Base-by-base conservation (phyloP, 2,888 invertebrate genomes). In the Cephus pulcher region DNA sequence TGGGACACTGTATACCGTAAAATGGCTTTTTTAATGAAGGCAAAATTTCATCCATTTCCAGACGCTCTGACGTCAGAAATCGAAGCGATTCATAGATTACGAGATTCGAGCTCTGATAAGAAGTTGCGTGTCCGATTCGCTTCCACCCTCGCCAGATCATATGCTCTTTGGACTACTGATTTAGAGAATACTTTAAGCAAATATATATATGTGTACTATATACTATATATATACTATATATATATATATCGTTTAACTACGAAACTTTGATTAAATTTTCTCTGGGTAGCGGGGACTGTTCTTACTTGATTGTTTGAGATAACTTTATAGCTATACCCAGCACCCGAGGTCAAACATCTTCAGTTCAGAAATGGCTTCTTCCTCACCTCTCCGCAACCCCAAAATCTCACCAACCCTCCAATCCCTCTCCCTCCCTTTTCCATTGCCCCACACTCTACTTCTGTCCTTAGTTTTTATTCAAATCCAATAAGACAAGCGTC, bases 181-280 rank as follows among this genome's bases (percentile, higher is more conserved):
- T 71, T 33, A 33, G 33, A 34, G 32, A 71, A 32, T 33, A 34
- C 71, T 34, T 32, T 33, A 33, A 71, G 23, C 4, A 11, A 71
- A 23, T 37, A n/a, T 30, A 71, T 71, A 71, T 71, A 32, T 2
- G 3, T 15, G 1, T 15, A 15, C 0, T 30, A 71, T 15, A 71
- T 71, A 71, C 34, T 11, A 34, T 71, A 71, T 15, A 34, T 71
- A 32, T 32, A n/a, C n/a, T n/a, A 32, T 1, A 33, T 9, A 32
- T 71, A 74, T 70, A 78, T 78, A 76, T 73, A 75, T 76, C 76
- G 76, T 76, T 76, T 78, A 75, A 76, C 73, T 82, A 82, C 81
- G 81, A 84, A 85, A 85, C 82, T 85, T 85, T 84, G 83, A 85
- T 85, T 84, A 85, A 85, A 85, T 85, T 83, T 81, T 82, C 82